phyloP scores from a whole-genome alignment of 2,797 vertebrate genomes.

The Scolopax bukidnonensis region DNA sequence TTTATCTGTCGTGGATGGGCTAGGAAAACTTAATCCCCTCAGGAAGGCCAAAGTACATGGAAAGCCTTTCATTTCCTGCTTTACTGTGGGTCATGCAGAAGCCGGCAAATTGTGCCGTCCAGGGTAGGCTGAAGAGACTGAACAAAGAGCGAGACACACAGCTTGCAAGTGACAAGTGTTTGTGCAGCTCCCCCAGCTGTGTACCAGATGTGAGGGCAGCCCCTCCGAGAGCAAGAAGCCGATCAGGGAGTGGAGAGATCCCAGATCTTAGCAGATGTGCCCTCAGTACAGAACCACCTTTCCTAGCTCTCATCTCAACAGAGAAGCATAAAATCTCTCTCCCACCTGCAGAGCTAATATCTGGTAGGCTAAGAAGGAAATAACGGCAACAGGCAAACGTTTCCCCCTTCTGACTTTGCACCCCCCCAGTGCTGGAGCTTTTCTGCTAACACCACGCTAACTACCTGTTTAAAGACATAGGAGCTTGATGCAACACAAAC shows the following conservation, averaged over 20 bases:
- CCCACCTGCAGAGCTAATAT: neutral
- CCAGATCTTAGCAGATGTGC: neutral
- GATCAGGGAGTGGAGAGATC: neutral
- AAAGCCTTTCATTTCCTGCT: neutral
- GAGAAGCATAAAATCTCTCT: neutral
- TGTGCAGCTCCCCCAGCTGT: neutral
- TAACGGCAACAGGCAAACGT: neutral
- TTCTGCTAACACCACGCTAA: neutral
- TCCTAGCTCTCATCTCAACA: neutral
- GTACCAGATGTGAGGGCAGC: neutral
- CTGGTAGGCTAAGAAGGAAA: neutral
- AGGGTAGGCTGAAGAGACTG: neutral
- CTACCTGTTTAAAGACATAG: neutral
- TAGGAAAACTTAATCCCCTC: neutral
- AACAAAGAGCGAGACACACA: neutral
- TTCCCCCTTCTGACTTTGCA: neutral
- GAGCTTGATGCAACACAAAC: neutral
- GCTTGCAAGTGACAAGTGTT: neutral
- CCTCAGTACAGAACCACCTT: neutral
- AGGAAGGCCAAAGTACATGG: neutral
- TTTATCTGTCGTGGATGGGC: neutral
- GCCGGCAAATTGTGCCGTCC: neutral
- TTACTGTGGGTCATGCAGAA: neutral
- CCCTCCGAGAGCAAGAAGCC: neutral
- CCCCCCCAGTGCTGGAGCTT: neutral